These are phyloP conservation scores for Felis chaus DNA, from an alignment of 2,113 vertebrate species.

Conservation along the genomic window DNA sequence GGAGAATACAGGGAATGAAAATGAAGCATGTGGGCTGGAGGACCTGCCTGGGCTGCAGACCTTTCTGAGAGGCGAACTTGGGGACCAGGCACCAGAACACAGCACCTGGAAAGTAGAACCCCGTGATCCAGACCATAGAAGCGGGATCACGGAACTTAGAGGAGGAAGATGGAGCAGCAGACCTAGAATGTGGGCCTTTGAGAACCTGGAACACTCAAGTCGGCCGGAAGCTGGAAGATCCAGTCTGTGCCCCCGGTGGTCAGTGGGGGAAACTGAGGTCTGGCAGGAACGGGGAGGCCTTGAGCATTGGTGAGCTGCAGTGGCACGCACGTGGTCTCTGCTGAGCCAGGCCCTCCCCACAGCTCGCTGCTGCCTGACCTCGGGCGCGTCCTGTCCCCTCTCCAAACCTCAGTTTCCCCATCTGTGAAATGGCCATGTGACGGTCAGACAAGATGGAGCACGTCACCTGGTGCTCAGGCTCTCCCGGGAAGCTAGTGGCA, in stretches of 20 bases:
- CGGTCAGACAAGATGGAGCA: not conserved
- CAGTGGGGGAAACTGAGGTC: not conserved
- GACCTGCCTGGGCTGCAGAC: not conserved
- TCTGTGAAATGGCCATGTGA: not conserved
- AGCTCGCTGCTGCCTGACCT: not conserved
- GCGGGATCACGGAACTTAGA: not conserved
- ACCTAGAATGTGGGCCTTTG: not conserved
- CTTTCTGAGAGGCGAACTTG: not conserved
- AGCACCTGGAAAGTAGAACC: not conserved
- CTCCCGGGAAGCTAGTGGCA: not conserved
- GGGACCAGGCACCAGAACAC: not conserved
- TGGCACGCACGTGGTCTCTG: fast-evolving
- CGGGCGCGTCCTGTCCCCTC: not conserved
- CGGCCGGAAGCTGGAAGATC: not conserved
- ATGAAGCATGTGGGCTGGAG: not conserved
- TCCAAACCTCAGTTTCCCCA: not conserved
- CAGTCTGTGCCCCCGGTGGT: not conserved
- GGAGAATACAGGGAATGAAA: not conserved
- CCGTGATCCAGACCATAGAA: not conserved
- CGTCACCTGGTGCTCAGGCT: not conserved
- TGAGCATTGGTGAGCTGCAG: not conserved
- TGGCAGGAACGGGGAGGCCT: not conserved
- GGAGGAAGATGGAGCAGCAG: not conserved
- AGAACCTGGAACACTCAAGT: not conserved
- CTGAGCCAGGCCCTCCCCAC: not conserved